Percentiles rank a stretch among this genome's conserved stretches.
These are phyloP conservation scores for Pseudomyrmex dendroicus DNA, from an alignment of 1,140 invertebrate species.

Conservation along the genomic window DNA sequence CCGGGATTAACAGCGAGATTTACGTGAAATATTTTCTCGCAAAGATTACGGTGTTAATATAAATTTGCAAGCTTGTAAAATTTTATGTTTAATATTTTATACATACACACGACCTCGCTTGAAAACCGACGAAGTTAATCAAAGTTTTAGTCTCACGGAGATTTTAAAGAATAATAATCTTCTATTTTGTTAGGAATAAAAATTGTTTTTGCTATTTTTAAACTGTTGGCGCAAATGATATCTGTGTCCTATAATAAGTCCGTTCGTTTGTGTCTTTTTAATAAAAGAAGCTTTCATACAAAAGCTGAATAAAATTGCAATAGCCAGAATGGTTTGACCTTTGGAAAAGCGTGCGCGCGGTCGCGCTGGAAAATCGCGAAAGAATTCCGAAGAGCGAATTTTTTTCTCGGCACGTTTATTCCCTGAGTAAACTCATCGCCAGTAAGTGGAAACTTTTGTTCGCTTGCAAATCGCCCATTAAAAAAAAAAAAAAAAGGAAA, in stretches of 20 bases:
- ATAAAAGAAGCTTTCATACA: background rate
- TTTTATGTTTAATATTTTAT: background rate
- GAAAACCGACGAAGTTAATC: no score
- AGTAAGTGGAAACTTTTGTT: constrained; percentile 43
- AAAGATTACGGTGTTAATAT: background rate
- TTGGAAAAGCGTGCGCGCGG: background rate
- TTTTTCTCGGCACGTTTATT: constrained; percentile 25
- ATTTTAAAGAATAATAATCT: background rate
- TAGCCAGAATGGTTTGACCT: constrained; percentile 8
- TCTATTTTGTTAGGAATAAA: background rate
- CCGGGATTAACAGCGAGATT: constrained; percentile 8
- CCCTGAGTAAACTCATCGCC: constrained; percentile 5
- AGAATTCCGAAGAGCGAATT: constrained; percentile 13
- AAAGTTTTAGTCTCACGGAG: background rate
- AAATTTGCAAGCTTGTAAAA: background rate
- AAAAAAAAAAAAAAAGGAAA: background rate
- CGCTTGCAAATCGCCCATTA: background rate
- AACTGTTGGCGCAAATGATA: no score
- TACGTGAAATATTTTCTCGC: background rate
- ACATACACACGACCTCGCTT: no score
- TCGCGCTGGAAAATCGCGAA: constrained; percentile 1
- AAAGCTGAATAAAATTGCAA: constrained; percentile 21
- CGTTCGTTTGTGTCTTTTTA: background rate
- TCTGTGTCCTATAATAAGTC: background rate
- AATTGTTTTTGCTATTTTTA: constrained; percentile 3